phyloP scores from a whole-genome alignment of 1,140 invertebrate species.

The Caerostris extrusa region DNA sequence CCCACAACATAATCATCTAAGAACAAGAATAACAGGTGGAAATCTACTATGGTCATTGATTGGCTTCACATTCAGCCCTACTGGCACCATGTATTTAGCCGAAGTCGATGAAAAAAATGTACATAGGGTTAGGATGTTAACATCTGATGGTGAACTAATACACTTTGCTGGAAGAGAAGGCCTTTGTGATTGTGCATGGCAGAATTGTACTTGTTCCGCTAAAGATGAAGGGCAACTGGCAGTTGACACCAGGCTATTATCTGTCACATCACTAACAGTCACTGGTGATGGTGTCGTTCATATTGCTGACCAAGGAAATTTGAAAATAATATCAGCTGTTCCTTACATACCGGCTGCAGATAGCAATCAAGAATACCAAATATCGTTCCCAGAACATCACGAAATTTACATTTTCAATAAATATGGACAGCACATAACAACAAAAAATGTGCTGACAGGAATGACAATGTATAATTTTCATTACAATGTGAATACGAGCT shows the following conservation, averaged over 20 bases:
- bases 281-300: slow-evolving; percentile 96
- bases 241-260: slow-evolving; percentile 89
- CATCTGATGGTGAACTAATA: slow-evolving; percentile 94
- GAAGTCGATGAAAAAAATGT: slow-evolving; percentile 97
- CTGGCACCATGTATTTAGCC: slow-evolving; percentile 95
- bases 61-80: slow-evolving; percentile 91
- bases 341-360: slow-evolving; percentile 91
- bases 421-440: slow-evolving; percentile 96
- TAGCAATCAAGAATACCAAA: slow-evolving; percentile 91
- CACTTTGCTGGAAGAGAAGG: slow-evolving; percentile 90
- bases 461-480: slow-evolving; percentile 95
- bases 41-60: slow-evolving; percentile 84
- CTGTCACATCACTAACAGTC: slow-evolving; percentile 89
- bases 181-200: slow-evolving; percentile 73
- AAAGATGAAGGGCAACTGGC: slow-evolving; percentile 77
- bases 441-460: slow-evolving; percentile 95
- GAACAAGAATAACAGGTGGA: slow-evolving; percentile 83
- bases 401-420: slow-evolving; percentile 97
- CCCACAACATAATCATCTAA: slow-evolving; percentile 83
- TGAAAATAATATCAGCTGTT: slow-evolving; percentile 91
- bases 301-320: slow-evolving; percentile 95
- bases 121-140: slow-evolving; percentile 93
- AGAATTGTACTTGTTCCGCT: slow-evolving; percentile 77
- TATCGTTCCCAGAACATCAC: slow-evolving; percentile 96
- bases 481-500: slow-evolving; percentile 97